phyloP scores from a whole-genome alignment of 2,797 vertebrate genomes.

The Ptychobarbus kaznakovi region DNA sequence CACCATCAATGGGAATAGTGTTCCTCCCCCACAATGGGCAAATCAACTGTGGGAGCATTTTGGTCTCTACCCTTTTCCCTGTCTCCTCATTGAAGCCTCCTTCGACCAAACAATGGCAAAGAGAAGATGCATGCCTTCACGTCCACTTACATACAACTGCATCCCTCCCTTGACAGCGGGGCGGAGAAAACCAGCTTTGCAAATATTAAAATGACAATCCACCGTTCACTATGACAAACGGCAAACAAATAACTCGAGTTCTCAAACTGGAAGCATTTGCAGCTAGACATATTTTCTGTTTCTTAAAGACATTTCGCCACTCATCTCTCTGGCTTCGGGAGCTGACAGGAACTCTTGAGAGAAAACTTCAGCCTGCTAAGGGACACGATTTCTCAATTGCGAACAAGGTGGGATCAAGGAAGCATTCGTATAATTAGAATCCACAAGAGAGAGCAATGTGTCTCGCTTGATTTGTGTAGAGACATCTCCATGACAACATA shows the following conservation, averaged over 20 bases:
- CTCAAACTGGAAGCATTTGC: conserved; percentile 12
- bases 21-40: conserved; percentile 76
- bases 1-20: conserved; percentile 78
- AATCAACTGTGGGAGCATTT: conserved; percentile 76
- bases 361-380: conserved; percentile 15
- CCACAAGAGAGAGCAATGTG: conserved; percentile 45
- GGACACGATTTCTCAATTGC: conserved; percentile 18
- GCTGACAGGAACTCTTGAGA: conserved; percentile 4
- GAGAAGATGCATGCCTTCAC: conserved; percentile 82
- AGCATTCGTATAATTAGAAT: conserved; percentile 43
- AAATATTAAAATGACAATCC: conserved; percentile 36
- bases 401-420: conserved; percentile 23
- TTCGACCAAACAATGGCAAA: conserved; percentile 67
- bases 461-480: conserved; percentile 43
- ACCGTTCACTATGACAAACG: not conserved
- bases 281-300: conserved; percentile 15
- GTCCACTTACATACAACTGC: conserved; percentile 67
- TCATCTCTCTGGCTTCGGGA: not conserved
- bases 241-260: conserved; percentile 8
- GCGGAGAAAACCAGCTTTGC: conserved; percentile 60
- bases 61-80: conserved; percentile 62
- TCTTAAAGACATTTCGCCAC: not conserved
- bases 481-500: conserved; percentile 48
- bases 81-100: conserved; percentile 72
- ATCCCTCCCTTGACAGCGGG: conserved; percentile 60